Evolutionary conservation across 2,888 invertebrate genomes (phyloP).

Genomic region (Epinotia nisella): DNA sequence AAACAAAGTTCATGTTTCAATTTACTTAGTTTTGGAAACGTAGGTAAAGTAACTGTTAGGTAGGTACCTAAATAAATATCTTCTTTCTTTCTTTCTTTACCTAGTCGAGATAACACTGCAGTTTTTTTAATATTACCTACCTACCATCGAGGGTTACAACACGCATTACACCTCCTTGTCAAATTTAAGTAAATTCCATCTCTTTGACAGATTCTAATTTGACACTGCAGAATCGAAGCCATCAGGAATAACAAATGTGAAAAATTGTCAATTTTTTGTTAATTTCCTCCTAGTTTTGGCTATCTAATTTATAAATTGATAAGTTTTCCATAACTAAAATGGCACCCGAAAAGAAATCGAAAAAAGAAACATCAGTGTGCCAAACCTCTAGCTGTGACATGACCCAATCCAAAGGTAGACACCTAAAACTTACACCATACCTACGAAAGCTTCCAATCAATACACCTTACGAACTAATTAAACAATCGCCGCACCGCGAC

Average conservation of each 20-base stretch:
- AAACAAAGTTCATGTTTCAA: neutral
- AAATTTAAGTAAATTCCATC: neutral
- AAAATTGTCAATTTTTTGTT: constrained; percentile 47
- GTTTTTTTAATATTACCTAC: no score
- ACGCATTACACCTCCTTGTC: constrained; percentile 1
- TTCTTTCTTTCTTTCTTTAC: no score
- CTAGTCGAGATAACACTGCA: neutral
- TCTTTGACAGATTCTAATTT: constrained; percentile 9
- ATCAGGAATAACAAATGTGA: constrained; percentile 41
- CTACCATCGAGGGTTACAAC: neutral
- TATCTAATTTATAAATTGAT: constrained; percentile 49
- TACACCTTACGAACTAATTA: no score
- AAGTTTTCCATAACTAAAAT: constrained; percentile 6
- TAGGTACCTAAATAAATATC: no score
- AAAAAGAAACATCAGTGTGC: constrained; percentile 18
- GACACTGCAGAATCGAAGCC: constrained; percentile 19
- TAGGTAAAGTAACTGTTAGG: no score
- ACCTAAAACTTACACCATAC: neutral
- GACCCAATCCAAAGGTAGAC: constrained; percentile 6
- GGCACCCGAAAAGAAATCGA: constrained; percentile 1
- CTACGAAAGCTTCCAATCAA: no score
- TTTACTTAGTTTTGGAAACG: neutral
- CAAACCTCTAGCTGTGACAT: constrained; percentile 11
- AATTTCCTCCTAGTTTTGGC: constrained; percentile 21
- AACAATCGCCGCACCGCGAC: no score